phyloP scores from a whole-genome alignment of 2,888 invertebrate genomes.

The Rutpela maculata region DNA sequence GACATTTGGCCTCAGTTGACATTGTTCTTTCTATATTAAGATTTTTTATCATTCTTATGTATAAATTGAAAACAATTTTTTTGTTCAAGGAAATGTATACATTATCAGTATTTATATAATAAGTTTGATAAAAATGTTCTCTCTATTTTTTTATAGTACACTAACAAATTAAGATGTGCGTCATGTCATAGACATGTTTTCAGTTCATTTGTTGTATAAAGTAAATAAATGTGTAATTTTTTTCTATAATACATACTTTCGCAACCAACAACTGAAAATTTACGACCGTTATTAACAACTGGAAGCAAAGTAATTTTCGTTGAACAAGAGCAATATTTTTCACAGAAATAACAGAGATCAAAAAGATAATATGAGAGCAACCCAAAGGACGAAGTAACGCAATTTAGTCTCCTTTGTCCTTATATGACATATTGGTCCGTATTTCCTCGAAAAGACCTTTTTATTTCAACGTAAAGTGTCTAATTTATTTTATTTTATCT shows the following conservation, averaged over 20 bases:
- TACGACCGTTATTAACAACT: not conserved
- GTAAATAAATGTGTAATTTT: not conserved
- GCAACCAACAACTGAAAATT: not conserved
- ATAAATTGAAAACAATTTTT: not conserved
- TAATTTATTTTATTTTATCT: constrained; percentile 7
- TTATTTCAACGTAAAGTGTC: not conserved
- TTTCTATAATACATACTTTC: not conserved
- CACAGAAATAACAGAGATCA: constrained; percentile 4
- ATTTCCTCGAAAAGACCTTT: not conserved
- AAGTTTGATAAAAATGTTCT: too few species aligned
- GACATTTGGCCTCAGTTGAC: not conserved
- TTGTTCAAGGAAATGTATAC: too few species aligned
- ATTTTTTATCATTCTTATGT: not conserved
- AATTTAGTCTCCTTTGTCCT: constrained; percentile 18
- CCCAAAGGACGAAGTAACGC: constrained; percentile 3
- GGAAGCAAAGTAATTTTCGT: constrained; percentile 1
- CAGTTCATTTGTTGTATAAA: not conserved
- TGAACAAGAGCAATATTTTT: constrained; percentile 14
- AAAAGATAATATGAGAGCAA: constrained; percentile 10
- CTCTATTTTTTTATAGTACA: too few species aligned
- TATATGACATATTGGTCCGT: constrained; percentile 14
- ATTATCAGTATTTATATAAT: too few species aligned
- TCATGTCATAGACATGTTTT: not conserved
- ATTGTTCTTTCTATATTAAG: not conserved
- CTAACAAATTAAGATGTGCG: too few species aligned